Evolutionary conservation across 1,140 invertebrate genomes (phyloP), one percentile per base, ranked within the genome.

Genomic region (Saccostrea echinata): DNA sequence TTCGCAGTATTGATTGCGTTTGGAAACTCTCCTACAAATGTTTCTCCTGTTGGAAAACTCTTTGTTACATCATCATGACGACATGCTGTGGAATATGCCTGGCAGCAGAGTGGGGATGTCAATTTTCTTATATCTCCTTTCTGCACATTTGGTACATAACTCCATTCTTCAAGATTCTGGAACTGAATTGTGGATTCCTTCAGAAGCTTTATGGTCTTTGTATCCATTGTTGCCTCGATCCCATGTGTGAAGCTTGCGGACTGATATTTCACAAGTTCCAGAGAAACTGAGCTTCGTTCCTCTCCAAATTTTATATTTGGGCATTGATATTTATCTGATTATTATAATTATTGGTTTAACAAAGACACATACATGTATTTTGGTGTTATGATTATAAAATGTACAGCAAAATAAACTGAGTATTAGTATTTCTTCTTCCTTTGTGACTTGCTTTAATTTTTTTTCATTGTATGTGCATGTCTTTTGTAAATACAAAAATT

Each of bases 71-170:
- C 2, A 92, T 97, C 55, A 94, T 97, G 21, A 96, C 97, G 0
- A 96, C 97, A n/a, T 88, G 97, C n/a, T 95, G 96, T 16, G 97
- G 96, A 0, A 96, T 97, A 2, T 94, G 97, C 51, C 95, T 96
- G 68, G 97, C 97, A 0, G 95, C 97, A 84, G 95, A 96, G 87
- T 95, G 97, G 61, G 97, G 97, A 1, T 96, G 96, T 85, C 96
- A 96, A 18, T 97, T 97, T 92, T 97, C 97, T 13, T 97, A 96
- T 89, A 94, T 97, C 4, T 96, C 97, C 2, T 97, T 97, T 94
- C 71, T 88, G 24, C 93, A 95, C 88, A 92, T 96, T 55, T 96
- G 95, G 95, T 88, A 90, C 68, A 83, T 95, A 18, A 94, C 94
- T 11, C 95, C 95, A 24, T 27, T 85, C 1, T 89, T 96, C 52